Evolutionary conservation across 2,113 vertebrate genomes (phyloP).

Genomic region (Eulemur macaco): DNA sequence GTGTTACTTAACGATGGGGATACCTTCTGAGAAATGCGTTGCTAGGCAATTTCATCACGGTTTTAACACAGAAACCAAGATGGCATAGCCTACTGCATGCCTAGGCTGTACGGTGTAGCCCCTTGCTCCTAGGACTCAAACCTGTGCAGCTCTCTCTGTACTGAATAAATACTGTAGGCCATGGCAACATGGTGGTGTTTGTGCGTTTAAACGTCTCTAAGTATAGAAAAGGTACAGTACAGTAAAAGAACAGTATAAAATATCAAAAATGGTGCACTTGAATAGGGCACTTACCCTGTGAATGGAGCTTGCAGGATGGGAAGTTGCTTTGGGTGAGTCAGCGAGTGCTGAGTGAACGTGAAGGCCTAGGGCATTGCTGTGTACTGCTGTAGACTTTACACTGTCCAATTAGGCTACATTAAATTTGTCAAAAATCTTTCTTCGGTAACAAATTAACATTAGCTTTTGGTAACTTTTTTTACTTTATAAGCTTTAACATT

Average conservation of each 20-base stretch:
- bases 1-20: neutral
- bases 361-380: neutral
- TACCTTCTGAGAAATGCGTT: neutral
- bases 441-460: neutral
- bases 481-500: neutral
- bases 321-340: neutral
- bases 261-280: neutral
- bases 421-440: neutral
- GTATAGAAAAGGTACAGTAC: neutral
- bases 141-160: neutral
- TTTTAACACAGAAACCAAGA: neutral
- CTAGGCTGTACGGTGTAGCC: neutral
- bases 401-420: neutral
- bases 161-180: neutral
- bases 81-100: neutral
- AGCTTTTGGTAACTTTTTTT: neutral
- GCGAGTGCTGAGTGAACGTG: neutral
- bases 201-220: neutral
- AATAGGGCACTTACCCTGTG: neutral
- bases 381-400: neutral
- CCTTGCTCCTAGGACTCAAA: neutral
- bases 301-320: neutral
- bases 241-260: neutral
- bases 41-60: neutral
- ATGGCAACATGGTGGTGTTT: neutral